Evolutionary conservation across 2,113 vertebrate species (phyloP), one percentile per base, ranked within the genome.

Genomic region (Tor tambroides): DNA sequence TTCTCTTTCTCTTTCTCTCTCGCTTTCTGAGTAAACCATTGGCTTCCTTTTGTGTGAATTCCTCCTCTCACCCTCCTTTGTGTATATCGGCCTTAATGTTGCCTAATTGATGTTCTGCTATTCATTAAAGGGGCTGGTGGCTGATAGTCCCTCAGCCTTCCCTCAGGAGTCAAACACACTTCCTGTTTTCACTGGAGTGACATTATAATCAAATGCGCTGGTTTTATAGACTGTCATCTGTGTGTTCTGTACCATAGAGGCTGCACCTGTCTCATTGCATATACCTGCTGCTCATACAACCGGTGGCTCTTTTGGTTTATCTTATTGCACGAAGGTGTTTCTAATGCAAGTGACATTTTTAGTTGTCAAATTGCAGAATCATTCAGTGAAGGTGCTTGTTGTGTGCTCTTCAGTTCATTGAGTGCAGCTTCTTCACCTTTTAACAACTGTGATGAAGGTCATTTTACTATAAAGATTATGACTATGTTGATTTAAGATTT

Each of bases 71-170:
- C 21, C 72, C 79, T 77, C 41, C 80, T 54, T 41, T 56, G 30
- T 78, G 56, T 78, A 85, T 46, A 59, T 87, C 81, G 83, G 72
- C 84, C 74, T 84, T 91, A 88, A 91, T 91, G 86, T 28, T 71
- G 71, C 69, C 88, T 91, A 92, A 94, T 94, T 90, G 86, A 89
- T 89, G 89, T 91, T 81, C 85, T 92, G 83, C 88, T 90, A 88
- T 91, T 92, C 90, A 91, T 88, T 89, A 67, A 87, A 89, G 86
- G 23, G 81, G 88, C 92, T 88, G 80, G 46, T 89, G 90, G 86
- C 74, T 74, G 89, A 87, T 80, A 83, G 86, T 86, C 56, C 30
- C 26, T 59, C 87, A 78, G 41, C 19, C 71, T 54, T 12, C 41
- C 83, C 43, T 46, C 74, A 26, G 74, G 74, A 76, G 38, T 76